These are phyloP conservation scores for Gastrophysa polygoni DNA, from an alignment of 2,888 invertebrate genomes.

Conservation along the genomic window DNA sequence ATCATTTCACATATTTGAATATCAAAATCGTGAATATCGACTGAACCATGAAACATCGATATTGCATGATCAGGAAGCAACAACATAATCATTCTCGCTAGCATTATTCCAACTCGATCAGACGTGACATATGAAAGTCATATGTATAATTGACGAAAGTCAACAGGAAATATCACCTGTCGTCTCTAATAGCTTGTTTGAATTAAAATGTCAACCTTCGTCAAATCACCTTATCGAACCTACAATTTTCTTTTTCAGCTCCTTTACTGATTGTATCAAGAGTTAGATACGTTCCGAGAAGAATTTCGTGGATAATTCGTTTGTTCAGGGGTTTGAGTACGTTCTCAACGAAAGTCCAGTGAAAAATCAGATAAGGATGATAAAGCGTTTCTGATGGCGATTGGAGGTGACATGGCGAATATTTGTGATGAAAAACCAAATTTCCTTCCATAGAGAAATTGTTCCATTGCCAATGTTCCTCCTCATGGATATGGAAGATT, in stretches of 20 bases:
- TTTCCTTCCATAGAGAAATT: too few relatives aligned
- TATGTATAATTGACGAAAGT: not conserved
- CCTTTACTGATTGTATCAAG: not conserved
- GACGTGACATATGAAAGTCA: not conserved
- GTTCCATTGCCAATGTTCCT: too few relatives aligned
- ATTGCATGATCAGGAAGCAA: too few relatives aligned
- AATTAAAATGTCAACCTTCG: conserved; percentile 36
- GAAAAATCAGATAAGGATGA: not conserved
- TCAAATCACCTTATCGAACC: conserved; percentile 29
- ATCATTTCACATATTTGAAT: too few relatives aligned
- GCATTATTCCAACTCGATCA: not conserved
- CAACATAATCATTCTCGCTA: too few relatives aligned
- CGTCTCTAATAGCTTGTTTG: conserved; percentile 23
- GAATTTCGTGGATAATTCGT: too few relatives aligned
- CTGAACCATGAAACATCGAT: too few relatives aligned
- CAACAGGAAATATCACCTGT: conserved; percentile 24
- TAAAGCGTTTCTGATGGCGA: conserved; percentile 22
- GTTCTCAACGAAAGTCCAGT: not conserved
- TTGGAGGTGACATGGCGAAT: too few relatives aligned
- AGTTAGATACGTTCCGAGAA: not conserved
- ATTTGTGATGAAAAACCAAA: too few relatives aligned
- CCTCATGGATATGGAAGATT: too few relatives aligned
- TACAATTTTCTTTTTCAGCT: conserved; percentile 16
- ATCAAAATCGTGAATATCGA: too few relatives aligned
- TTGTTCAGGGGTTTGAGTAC: too few relatives aligned